Conservation (phyloP, 1,140 invertebrate genomes). For the Antheraea mylitta region DNA sequence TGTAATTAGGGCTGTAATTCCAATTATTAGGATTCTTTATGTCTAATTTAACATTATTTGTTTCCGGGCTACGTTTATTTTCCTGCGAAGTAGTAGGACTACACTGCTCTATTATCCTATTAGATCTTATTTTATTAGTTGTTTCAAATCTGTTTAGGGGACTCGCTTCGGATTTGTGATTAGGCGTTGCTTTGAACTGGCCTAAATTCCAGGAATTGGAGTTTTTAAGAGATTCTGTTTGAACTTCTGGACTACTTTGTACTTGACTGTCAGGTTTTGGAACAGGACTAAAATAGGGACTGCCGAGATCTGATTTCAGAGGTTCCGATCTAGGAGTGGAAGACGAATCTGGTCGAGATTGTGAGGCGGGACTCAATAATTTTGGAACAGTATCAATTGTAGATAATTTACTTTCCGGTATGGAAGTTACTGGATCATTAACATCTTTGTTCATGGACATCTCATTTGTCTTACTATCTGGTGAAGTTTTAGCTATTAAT, state of each 20-base stretch:
- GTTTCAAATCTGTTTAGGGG: conserved; percentile 66
- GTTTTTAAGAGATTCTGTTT: conserved; percentile 52
- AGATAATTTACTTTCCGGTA: conserved; percentile 38
- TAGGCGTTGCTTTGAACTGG: conserved; percentile 64
- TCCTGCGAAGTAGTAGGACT: conserved; percentile 70
- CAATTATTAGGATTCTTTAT: conserved; percentile 66
- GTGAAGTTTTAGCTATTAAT: conserved; percentile 37
- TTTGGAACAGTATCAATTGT: conserved; percentile 43
- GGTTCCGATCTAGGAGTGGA: conserved; percentile 65
- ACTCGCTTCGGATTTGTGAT: conserved; percentile 70
- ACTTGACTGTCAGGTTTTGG: conserved; percentile 72
- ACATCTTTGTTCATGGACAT: conserved; percentile 34
- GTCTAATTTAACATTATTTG: conserved; percentile 57
- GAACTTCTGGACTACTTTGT: conserved; percentile 65
- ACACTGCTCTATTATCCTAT: conserved; percentile 66
- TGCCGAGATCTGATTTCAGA: conserved; percentile 57
- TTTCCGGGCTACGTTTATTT: conserved; percentile 69
- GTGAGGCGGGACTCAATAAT: conserved; percentile 63
- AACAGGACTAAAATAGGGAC: conserved; percentile 68
- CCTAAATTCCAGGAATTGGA: conserved; percentile 64
- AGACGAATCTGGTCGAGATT: conserved; percentile 68
- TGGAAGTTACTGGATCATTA: conserved; percentile 31
- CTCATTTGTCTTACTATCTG: conserved; percentile 41
- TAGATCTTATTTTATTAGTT: conserved; percentile 59
- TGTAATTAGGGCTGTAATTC: conserved; percentile 65